A percentile compares a stretch with the other conserved stretches of the same genome.
These are phyloP conservation scores for Odontophorus gujanensis DNA, from an alignment of 2,113 vertebrate species.

Conservation along the genomic window DNA sequence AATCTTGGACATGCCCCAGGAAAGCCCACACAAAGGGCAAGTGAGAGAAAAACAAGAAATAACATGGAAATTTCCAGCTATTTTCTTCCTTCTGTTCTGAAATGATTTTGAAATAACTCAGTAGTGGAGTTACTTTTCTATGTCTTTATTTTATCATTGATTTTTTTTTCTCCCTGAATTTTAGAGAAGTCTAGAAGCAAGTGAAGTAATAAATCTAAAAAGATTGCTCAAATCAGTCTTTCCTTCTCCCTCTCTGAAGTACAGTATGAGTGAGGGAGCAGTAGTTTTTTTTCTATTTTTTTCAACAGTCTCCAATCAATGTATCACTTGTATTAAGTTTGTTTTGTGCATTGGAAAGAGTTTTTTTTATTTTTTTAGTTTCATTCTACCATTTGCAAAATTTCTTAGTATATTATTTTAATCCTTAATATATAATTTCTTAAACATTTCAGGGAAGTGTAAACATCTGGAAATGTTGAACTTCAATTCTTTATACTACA, in stretches of 20 bases:
- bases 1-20: conserved; percentile 39
- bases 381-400: neutral
- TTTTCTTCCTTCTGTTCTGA: neutral
- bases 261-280: neutral
- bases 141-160: neutral
- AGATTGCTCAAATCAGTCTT: neutral
- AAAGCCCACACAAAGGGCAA: conserved; percentile 60
- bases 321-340: neutral
- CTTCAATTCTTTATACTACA: neutral
- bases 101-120: conserved; percentile 24
- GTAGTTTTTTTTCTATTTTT: neutral
- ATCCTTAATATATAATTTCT: neutral
- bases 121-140: neutral
- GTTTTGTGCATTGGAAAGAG: neutral
- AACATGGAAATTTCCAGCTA: conserved; percentile 37
- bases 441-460: neutral
- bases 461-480: neutral
- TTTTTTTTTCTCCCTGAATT: neutral
- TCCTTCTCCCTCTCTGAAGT: neutral
- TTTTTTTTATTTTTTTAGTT: neutral
- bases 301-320: neutral
- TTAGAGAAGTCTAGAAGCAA: neutral
- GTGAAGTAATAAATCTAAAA: neutral
- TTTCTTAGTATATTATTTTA: neutral
- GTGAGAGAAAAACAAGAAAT: conserved; percentile 61